Base-by-base conservation (phyloP, 2,113 vertebrate species). In the Carlito syrichta region DNA sequence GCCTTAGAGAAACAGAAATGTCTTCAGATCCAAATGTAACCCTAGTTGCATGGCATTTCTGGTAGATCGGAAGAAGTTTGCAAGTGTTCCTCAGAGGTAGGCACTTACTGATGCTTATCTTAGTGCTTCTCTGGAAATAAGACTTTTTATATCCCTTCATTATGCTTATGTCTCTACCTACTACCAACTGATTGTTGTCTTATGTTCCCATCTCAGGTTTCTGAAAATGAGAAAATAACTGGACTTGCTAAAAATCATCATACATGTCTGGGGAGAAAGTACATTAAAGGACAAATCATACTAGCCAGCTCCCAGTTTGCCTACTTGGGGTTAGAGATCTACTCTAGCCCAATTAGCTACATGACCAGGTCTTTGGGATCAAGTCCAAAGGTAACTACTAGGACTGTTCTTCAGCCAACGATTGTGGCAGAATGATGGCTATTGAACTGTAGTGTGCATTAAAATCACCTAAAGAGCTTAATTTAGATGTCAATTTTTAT, bases 81-180 rank as follows among this genome's bases (percentile, higher is more conserved):
- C 43, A 91, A 50, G 14, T 76, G 6, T 68, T 94, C 11, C 32
- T 68, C 20, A 71, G 23, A 90, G 69, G 30, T 35, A 83, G 60
- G 11, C 7, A 76, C 7, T 69, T 30, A 38, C 12, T 81, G 5
- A 77, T 54, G 12, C 11, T 84, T 92, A 81, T n/a, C 71, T 86
- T 90, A 92, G 81, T 78, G 22, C 22, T 69, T 82, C 27, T 93
- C 23, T 81, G 54, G 38, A 58, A 94, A 66, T 45, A 50, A 30
- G 40, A 86, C 11, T 66, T 82, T n/a, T 23, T 71, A 17, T 19
- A 60, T 56, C 13, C 8, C 8, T 79, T 45, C 16, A 50, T 58
- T 82, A 77, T 56, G 68, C 56, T 83, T 86, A 40, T 17, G 38
- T 87, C 13, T 62, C 40, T 48, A 76, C 1, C 2, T 3, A 71